Evolutionary conservation across 2,113 vertebrate genomes (phyloP).

Genomic region (Peucedramus taeniatus): DNA sequence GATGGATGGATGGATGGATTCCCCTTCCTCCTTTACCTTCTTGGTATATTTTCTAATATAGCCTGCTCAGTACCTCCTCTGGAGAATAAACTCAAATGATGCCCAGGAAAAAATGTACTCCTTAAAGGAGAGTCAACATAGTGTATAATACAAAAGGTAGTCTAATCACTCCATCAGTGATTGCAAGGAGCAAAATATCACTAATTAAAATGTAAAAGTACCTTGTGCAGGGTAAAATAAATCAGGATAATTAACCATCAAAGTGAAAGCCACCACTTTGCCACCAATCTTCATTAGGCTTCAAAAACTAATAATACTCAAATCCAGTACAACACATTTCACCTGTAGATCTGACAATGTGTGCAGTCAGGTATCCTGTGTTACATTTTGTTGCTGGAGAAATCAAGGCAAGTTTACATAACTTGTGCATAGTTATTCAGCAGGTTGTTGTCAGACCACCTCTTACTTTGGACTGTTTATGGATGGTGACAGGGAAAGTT

Average conservation of each 20-base stretch:
- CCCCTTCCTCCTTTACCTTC: not conserved
- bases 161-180: constrained; percentile 49
- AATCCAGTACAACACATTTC: not conserved
- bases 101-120: not conserved
- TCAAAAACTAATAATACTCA: not conserved
- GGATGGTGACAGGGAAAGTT: not conserved
- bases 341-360: not conserved
- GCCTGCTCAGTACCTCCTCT: not conserved
- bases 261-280: not conserved
- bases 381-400: not conserved
- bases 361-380: not conserved
- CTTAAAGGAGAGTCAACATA: not conserved
- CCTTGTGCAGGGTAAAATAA: not conserved
- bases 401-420: not conserved
- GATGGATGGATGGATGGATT: not conserved
- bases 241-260: constrained; percentile 21
- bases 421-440: not conserved
- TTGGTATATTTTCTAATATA: not conserved
- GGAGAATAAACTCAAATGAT: not conserved
- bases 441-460: not conserved
- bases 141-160: not conserved
- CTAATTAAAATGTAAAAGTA: constrained; percentile 53
- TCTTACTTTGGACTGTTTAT: not conserved
- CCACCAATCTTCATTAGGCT: not conserved
- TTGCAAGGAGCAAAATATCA: constrained; percentile 43